phyloP scores from a whole-genome alignment of 1,140 invertebrate genomes.

The Cotesia vestalis region DNA sequence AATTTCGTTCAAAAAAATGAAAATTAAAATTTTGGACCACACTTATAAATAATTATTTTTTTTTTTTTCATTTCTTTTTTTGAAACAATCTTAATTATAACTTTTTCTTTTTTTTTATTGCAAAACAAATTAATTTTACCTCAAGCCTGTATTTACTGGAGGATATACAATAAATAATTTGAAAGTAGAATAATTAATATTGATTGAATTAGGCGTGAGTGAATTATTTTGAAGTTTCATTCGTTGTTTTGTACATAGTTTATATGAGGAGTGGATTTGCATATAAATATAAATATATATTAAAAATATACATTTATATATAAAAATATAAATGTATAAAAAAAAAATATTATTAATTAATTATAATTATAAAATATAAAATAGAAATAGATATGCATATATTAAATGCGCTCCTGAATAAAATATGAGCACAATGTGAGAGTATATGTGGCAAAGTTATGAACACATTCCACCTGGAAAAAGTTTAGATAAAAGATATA shows the following conservation, averaged over 20 bases:
- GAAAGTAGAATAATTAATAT: neutral
- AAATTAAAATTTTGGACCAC: no score
- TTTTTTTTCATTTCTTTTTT: no score
- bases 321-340: constrained; percentile 54
- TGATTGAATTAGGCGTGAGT: constrained; percentile 31
- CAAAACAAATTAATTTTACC: no score
- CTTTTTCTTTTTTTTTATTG: no score
- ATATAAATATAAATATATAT: constrained; percentile 31
- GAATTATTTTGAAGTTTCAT: constrained; percentile 32
- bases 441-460: constrained; percentile 11
- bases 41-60: no score
- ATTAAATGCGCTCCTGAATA: constrained; percentile 33
- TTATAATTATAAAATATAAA: constrained; percentile 51
- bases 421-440: neutral
- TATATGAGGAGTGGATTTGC: constrained; percentile 34
- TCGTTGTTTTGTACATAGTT: constrained; percentile 38
- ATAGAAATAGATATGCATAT: constrained; percentile 58
- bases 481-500: neutral
- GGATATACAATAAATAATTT: no score
- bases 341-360: constrained; percentile 47
- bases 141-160: no score
- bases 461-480: constrained; percentile 15
- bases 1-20: no score
- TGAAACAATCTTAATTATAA: no score
- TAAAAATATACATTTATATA: neutral